These are phyloP conservation scores for Telenomus remus DNA, from an alignment of 1,140 invertebrate species.

Conservation along the genomic window DNA sequence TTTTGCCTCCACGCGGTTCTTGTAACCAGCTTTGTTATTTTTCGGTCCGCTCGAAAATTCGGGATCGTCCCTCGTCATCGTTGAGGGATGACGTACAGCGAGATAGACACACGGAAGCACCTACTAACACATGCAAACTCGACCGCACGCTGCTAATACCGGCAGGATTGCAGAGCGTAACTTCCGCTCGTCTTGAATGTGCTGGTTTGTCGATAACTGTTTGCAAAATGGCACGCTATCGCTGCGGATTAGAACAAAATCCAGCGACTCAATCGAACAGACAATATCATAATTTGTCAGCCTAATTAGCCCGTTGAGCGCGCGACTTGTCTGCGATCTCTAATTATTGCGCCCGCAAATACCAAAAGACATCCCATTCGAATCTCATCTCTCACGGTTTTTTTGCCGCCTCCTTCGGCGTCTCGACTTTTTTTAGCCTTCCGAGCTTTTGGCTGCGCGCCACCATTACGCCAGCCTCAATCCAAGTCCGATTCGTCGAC, in stretches of 20 bases:
- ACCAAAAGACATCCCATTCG: conserved; percentile 11
- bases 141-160: conserved; percentile 54
- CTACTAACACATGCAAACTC: conserved; percentile 13
- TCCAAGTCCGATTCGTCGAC: conserved; percentile 19
- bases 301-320: conserved; percentile 41
- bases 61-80: conserved; percentile 14
- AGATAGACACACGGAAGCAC: conserved; percentile 7
- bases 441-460: conserved; percentile 16
- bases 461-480: conserved; percentile 34
- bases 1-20: too few species aligned
- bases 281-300: conserved; percentile 43
- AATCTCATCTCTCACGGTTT: conserved; percentile 30
- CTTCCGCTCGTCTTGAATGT: conserved; percentile 40
- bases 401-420: conserved; percentile 3
- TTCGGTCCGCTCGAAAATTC: neutral
- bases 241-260: conserved; percentile 43
- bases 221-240: conserved; percentile 33
- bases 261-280: conserved; percentile 30
- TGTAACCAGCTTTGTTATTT: too few species aligned
- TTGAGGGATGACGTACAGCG: conserved; percentile 7
- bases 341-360: conserved; percentile 36
- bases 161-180: conserved; percentile 61
- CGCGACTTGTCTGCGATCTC: conserved; percentile 22
- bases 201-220: conserved; percentile 58
- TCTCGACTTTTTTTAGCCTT: too few species aligned